Conservation (phyloP, 2,797 vertebrate genomes). For the Thunnus albacares region DNA sequence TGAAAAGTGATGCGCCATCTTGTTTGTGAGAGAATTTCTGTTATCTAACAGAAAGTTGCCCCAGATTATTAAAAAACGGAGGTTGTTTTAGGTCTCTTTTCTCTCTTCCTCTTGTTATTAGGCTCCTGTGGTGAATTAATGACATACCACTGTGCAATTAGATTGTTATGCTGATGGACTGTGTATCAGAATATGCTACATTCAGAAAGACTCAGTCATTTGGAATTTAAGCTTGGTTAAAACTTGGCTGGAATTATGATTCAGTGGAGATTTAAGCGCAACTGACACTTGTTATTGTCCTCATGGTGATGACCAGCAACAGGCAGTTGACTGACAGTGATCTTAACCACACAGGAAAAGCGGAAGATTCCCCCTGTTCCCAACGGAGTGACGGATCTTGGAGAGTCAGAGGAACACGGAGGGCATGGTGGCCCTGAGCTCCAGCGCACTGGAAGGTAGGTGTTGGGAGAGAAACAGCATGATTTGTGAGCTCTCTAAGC, state of each 20-base stretch:
- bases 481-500: slow-evolving; percentile 33
- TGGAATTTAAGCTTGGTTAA: not conserved
- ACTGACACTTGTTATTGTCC: not conserved
- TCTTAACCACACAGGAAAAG: slow-evolving; percentile 90
- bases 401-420: slow-evolving; percentile 91
- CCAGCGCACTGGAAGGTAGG: slow-evolving; percentile 95
- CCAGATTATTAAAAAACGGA: not conserved
- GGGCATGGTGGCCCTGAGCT: slow-evolving; percentile 97
- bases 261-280: not conserved
- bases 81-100: slow-evolving; percentile 19
- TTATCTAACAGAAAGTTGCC: slow-evolving; percentile 7
- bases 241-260: not conserved
- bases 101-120: slow-evolving; percentile 11
- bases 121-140: slow-evolving; percentile 38
- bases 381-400: slow-evolving; percentile 95
- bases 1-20: slow-evolving; percentile 40
- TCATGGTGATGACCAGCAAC: not conserved
- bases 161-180: not conserved
- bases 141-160: slow-evolving; percentile 8
- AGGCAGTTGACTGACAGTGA: slow-evolving; percentile 45
- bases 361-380: slow-evolving; percentile 96
- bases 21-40: slow-evolving; percentile 18
- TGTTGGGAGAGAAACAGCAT: slow-evolving; percentile 24
- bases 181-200: not conserved
- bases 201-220: not conserved